Base-by-base conservation (phyloP, 1,140 invertebrate genomes). In the Copidosoma floridanum region DNA sequence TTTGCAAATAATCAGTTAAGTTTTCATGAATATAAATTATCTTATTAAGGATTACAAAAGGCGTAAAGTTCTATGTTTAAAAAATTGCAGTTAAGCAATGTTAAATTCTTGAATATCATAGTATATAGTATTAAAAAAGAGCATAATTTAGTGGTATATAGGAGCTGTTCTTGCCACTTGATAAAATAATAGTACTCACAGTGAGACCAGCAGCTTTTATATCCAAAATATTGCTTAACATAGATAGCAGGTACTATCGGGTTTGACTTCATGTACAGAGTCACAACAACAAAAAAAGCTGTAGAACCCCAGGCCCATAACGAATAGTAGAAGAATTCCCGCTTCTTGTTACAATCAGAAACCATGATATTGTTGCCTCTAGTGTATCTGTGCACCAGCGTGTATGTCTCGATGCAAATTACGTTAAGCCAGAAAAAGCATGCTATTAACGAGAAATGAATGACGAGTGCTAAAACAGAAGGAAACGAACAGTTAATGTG, bases 401-500 rank as follows among this genome's bases (percentile, higher is more conserved):
- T 77, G 81, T 85, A 89, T 18, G 87, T 86, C 65, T 90, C 86
- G 60, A 85, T 84, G 44, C 88, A 87, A 81, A 91, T 88, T 7
- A 88, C 82, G 68, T 85, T 88, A 79, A 93, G 87, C 91, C 91
- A 93, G 55, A 87, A 89, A 70, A 92, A 93, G 27, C 88, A 88
- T 1, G 86, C 81, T 54, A 92, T 71, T 71, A 90, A 89, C 65
- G 87, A 90, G 75, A 88, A 92, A 68, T 91, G 89, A 27, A 87
- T 83, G 38, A 84, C 69, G 43, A 86, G 79, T 0, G 84, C 86
- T 79, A 82, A 29, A 72, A 73, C 32, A 6, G 12, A 32, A 32
- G n/a, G n/a, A n/a, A n/a, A n/a, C n/a, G n/a, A n/a, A n/a, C n/a
- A n/a, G n/a, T n/a, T n/a, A n/a, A n/a, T n/a, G n/a, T n/a, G n/a